Evolutionary conservation across 1,140 invertebrate genomes (phyloP), one percentile per base, ranked within the genome.

Genomic region (Drosophila ironensis): DNA sequence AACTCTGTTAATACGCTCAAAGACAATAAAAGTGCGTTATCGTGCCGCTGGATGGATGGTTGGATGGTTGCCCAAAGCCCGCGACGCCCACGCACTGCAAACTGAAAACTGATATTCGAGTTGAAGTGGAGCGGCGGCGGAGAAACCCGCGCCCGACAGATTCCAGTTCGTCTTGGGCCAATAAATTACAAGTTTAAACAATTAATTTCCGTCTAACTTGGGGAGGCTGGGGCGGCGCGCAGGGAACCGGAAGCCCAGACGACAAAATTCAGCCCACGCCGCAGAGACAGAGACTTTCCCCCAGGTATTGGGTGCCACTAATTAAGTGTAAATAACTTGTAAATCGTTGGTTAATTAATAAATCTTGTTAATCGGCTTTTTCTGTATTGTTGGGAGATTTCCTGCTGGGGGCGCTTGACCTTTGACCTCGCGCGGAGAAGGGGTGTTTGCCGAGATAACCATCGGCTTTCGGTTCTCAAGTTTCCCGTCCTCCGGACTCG

Each of bases 261-360:
- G 76, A 63, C 78, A 68, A 59, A 40, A 17, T 37, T 11, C 37
- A 12, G 38, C 70, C 74, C 70, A 74, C 70, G 66, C 50, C 17
- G 16, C 12, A 19, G 3, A 37, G 22, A 1, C 30, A n/a, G 24
- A 33, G 40, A 69, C 76, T 44, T 78, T 84, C 86, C 70, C 52
- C 64, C 72, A 64, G 52, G 51, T 57, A 48, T 5, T 46, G 60
- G 80, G 80, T 86, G 80, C 67, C 56, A 50, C 67, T 86, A 86
- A 86, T 86, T 86, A 86, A 86, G 80, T 86, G 80, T 86, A 86
- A 86, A 86, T 86, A 59, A 67, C 74, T 86, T 75, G 80, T 86
- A 86, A 86, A 75, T 86, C 46, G 71, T 67, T 64, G 45, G 12
- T 47, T 69, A 68, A 86, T 69, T 86, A 61, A 86, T 86, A 80